Conservation (phyloP, 2,888 invertebrate genomes). For the Pyrocoelia pectoralis region DNA sequence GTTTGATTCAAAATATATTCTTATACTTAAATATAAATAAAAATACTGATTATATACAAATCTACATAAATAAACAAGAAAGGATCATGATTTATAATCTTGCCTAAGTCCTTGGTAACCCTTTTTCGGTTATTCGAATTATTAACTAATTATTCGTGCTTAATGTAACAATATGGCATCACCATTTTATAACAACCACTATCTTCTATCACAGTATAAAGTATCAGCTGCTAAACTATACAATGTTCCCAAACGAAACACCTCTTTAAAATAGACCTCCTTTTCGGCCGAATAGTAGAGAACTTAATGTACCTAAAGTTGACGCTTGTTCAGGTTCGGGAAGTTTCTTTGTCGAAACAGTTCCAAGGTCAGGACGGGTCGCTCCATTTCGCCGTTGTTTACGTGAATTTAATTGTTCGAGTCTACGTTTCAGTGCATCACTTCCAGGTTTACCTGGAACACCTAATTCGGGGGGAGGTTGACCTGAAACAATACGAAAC, state of each 20-base stretch:
- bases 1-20: background rate
- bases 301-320: conserved; percentile 79
- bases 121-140: background rate
- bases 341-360: conserved; percentile 56
- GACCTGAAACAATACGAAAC: conserved; percentile 42
- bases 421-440: conserved; percentile 63
- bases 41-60: conserved; percentile 7
- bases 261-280: conserved; percentile 75
- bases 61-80: background rate
- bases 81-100: background rate
- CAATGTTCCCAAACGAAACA: background rate
- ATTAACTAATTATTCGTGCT: background rate
- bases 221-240: background rate
- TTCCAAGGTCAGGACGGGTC: conserved; percentile 69
- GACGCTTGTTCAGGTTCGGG: conserved; percentile 41
- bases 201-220: conserved; percentile 15
- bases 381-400: conserved; percentile 65
- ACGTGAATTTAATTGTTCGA: conserved; percentile 58
- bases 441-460: conserved; percentile 69
- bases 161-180: conserved; percentile 7
- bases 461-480: conserved; percentile 60
- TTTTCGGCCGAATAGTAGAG: conserved; percentile 83
- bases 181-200: background rate
- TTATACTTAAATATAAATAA: conserved; percentile 1
- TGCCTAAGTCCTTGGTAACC: background rate